A percentile compares a stretch with the other conserved stretches of the same genome.
Conservation (phyloP, 1,140 invertebrate genomes). For the Trichonephila clavipes region DNA sequence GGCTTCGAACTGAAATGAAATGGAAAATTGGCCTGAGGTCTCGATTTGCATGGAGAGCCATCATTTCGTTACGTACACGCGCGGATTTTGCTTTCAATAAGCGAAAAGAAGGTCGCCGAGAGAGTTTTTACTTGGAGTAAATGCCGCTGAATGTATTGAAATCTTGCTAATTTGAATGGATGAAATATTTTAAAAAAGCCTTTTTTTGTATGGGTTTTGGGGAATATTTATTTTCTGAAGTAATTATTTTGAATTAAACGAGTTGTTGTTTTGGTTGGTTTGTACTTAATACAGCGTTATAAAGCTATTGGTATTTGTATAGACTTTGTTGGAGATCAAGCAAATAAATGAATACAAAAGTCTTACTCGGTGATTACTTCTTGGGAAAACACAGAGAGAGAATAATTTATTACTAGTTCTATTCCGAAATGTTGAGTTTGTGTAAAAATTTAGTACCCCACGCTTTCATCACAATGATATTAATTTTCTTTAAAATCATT, state of each 20-base stretch:
- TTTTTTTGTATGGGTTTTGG: neutral
- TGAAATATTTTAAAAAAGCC: neutral
- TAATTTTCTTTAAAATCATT: too few relatives aligned
- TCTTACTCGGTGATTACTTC: too few relatives aligned
- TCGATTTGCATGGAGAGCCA: neutral
- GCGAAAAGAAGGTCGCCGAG: neutral
- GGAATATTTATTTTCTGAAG: neutral
- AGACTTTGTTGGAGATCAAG: too few relatives aligned
- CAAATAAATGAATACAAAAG: too few relatives aligned
- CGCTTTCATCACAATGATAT: too few relatives aligned
- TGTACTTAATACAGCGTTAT: too few relatives aligned
- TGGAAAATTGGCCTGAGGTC: slow-evolving; percentile 35
- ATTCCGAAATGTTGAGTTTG: too few relatives aligned
- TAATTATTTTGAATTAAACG: neutral
- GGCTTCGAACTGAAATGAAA: slow-evolving; percentile 13
- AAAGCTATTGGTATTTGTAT: too few relatives aligned
- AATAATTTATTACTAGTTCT: too few relatives aligned
- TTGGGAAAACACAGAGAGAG: too few relatives aligned
- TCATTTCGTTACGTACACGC: slow-evolving; percentile 15
- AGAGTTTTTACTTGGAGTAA: neutral
- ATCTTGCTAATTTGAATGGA: neutral
- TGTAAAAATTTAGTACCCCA: too few relatives aligned
- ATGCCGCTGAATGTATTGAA: neutral
- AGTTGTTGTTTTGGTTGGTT: too few relatives aligned
- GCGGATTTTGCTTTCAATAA: neutral